Base-by-base conservation (phyloP, 2,113 vertebrate species). In the Archocentrus centrarchus region DNA sequence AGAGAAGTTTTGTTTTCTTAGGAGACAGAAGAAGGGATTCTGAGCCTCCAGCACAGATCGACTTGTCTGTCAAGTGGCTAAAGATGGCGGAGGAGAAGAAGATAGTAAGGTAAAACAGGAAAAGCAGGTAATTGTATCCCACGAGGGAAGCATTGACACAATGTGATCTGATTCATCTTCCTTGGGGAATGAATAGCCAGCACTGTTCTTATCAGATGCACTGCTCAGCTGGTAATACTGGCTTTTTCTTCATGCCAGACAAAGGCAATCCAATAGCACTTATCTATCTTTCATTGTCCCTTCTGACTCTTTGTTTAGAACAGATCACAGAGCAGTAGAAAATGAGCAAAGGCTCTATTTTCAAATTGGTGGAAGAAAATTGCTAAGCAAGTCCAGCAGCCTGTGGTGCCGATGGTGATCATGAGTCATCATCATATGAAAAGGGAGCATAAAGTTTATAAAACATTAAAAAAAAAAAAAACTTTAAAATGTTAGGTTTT, bases 51-150 rank as follows among this genome's bases (percentile, higher is more conserved):
- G 78, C 59, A 27, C 63, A 47, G 75, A 76, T 27, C 66, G 55
- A 87, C 35, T 58, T 18, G 53, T 70, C 5, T 81, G 82, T 86
- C 80, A 86, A 80, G 70, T 76, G 75, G 1, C 30, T 76, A 66
- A 80, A 70, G 75, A 39, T 37, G 75, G 68, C 41, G 77, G 35
- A 64, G 77, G 77, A 80, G 24, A 37, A 62, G 80, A 53, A 24
- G 85, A 50, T 11, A 73, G 57, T 63, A 57, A 88, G 75, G 50
- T 24, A 22, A 32, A 44, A 80, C 8, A 39, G 60, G 37, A 57
- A 18, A 83, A 63, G 44, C 47, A 77, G 82, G 86, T 89, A 89
- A 93, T 89, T 91, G 77, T 82, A 63, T 86, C 79, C 86, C 85
- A 68, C 75, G 53, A 62, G 75, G 2, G 63, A 79, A 53, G 66